Evolutionary conservation across 2,888 invertebrate genomes (phyloP), one percentile per base, ranked within the genome.

Genomic region (Salpingus planirostris): DNA sequence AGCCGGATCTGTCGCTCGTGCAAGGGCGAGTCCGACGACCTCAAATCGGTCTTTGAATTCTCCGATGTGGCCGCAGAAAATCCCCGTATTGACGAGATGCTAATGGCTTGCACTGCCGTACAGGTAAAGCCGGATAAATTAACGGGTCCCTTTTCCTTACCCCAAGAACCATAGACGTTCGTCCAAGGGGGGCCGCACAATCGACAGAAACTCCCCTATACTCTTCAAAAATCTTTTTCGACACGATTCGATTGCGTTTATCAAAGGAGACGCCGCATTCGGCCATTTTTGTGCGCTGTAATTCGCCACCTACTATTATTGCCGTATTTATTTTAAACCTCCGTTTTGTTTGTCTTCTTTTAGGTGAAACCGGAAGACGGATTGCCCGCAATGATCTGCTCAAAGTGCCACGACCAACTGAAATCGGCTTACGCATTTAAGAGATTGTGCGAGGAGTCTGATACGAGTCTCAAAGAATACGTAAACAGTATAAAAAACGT

Each of bases 11-110:
- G 66, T 47, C 50, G 66, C 25, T 55, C 64, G 24, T 66, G 66
- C 46, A 62, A 62, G 45, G 49, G 47, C 36, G 57, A 60, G 35
- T 47, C 56, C 8, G 42, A 50, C 6, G 52, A 57, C 21, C 59
- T 65, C 62, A 52, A 52, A 38, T 55, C 59, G 8, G 44, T 65
- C 30, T 66, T 62, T 46, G 54, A 57, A 35, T 53, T 46, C 29
- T 47, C 44, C 34, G 56, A 57, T 49, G 49, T 49, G 38, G 42
- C 46, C 27, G 49, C 47, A 38, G 55, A 57, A 36, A 52, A 55
- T 57, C 59, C 62, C 60, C 64, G 62, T 53, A 58, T 65, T 55
- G 63, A 64, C 60, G 64, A 65, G 60, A 66, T 66, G 66, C 62
- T 66, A 60, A 65, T 65, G 64, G 64, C 64, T 50, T 65, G 64